A percentile compares a stretch with the other conserved stretches of the same genome.
phyloP scores from a whole-genome alignment of 2,888 invertebrate genomes.

The Rhagophthalmus giganteus region DNA sequence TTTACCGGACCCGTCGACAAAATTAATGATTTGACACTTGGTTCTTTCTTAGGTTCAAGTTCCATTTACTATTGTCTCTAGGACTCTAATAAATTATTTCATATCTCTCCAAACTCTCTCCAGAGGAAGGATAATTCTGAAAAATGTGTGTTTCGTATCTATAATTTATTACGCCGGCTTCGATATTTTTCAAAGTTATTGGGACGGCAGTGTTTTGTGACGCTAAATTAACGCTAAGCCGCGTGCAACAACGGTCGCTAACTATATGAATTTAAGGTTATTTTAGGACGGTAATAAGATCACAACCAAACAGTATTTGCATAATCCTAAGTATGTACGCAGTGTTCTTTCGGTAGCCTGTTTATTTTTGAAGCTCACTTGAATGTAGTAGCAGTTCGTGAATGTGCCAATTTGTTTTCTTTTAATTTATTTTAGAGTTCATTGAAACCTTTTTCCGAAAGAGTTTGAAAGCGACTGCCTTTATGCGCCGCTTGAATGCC shows the following conservation, averaged over 20 bases:
- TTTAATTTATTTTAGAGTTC: constrained; percentile 51
- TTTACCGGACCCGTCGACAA: constrained; percentile 22
- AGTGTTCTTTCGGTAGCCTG: constrained; percentile 43
- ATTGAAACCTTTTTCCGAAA: constrained; percentile 43
- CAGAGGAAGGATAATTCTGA: constrained; percentile 29
- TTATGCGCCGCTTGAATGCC: constrained; percentile 4
- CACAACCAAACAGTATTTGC: constrained; percentile 38
- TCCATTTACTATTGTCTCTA: constrained; percentile 28
- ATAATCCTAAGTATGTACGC: constrained; percentile 45
- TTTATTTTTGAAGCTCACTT: constrained; percentile 38
- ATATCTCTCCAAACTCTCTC: constrained; percentile 27
- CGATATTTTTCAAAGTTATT: constrained; percentile 14
- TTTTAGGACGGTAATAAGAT: constrained; percentile 28
- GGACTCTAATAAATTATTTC: constrained; percentile 29
- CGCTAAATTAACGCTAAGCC: constrained; percentile 4
- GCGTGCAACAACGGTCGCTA: not conserved
- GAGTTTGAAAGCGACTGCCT: constrained; percentile 19
- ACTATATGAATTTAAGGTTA: constrained; percentile 19
- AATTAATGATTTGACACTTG: constrained; percentile 31
- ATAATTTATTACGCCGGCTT: constrained; percentile 25
- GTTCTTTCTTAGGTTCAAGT: constrained; percentile 22
- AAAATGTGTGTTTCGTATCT: constrained; percentile 30
- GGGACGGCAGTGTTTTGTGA: constrained; percentile 5
- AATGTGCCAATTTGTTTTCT: constrained; percentile 50
- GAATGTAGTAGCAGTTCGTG: constrained; percentile 38